Conservation (phyloP, 2,113 vertebrate genomes). For the Martes martes region DNA sequence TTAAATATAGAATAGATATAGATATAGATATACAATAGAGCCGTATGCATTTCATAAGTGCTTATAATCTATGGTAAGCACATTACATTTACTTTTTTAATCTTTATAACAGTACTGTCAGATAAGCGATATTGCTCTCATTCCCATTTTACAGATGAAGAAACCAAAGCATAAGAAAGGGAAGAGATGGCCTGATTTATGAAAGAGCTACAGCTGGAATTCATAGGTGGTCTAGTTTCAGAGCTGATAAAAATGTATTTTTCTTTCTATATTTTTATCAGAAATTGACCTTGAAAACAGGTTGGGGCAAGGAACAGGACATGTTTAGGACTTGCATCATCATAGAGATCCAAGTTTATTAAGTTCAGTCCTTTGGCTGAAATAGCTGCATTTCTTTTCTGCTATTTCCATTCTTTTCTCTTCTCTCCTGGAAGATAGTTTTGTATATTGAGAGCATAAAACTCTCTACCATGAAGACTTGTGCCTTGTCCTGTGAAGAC, state of each 20-base stretch:
- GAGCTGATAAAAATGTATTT: not conserved
- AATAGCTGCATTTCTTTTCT: not conserved
- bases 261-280: not conserved
- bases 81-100: not conserved
- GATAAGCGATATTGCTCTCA: not conserved
- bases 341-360: not conserved
- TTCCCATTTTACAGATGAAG: not conserved
- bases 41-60: not conserved
- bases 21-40: not conserved
- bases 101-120: not conserved
- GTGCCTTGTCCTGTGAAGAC: not conserved
- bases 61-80: not conserved
- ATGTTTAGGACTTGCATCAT: not conserved
- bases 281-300: not conserved
- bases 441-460: not conserved
- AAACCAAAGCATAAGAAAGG: not conserved
- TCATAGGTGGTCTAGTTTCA: not conserved
- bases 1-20: not conserved
- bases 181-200: not conserved
- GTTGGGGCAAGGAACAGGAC: not conserved
- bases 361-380: not conserved
- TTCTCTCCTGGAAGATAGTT: not conserved
- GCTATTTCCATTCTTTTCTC: not conserved
- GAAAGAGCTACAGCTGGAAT: not conserved
- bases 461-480: not conserved